Percentiles rank a stretch among this genome's conserved stretches.
Conservation (phyloP, 2,888 invertebrate genomes). For the Allygus modestus region DNA sequence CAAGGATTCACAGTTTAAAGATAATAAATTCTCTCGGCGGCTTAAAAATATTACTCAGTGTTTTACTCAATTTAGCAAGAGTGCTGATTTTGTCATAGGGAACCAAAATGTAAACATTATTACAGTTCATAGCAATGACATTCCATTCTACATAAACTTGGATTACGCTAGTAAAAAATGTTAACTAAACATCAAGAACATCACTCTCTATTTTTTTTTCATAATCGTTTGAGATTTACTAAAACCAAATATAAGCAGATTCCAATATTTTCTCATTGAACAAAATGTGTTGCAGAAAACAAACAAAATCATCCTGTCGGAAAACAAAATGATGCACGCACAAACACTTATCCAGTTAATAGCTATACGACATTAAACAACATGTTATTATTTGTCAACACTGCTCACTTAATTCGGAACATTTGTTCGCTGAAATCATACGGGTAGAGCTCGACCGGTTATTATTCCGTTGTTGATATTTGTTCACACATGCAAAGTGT, state of each 20-base stretch:
- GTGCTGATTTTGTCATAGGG: too few species aligned
- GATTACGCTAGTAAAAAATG: too few species aligned
- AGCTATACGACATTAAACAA: slow-evolving; percentile 50
- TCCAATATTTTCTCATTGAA: not conserved
- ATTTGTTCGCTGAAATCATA: slow-evolving; percentile 58
- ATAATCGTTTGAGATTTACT: not conserved
- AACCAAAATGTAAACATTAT: too few species aligned
- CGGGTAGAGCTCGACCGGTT: slow-evolving; percentile 29
- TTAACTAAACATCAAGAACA: too few species aligned
- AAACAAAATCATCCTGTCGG: slow-evolving; percentile 53
- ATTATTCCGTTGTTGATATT: slow-evolving; percentile 56
- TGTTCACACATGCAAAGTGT: slow-evolving; percentile 60
- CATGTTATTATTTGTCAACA: slow-evolving; percentile 53
- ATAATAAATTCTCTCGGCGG: too few species aligned
- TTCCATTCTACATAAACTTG: too few species aligned
- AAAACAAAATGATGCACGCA: slow-evolving; percentile 55
- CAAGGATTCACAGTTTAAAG: too few species aligned
- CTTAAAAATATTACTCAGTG: too few species aligned
- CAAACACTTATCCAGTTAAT: slow-evolving; percentile 53
- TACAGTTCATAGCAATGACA: too few species aligned
- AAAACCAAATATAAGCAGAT: not conserved
- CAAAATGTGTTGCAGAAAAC: slow-evolving; percentile 18
- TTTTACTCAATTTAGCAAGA: too few species aligned
- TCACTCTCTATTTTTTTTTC: too few species aligned
- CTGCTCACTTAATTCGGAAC: slow-evolving; percentile 44